Conservation (phyloP, 2,797 vertebrate species). For the Telmatherina bonti region DNA sequence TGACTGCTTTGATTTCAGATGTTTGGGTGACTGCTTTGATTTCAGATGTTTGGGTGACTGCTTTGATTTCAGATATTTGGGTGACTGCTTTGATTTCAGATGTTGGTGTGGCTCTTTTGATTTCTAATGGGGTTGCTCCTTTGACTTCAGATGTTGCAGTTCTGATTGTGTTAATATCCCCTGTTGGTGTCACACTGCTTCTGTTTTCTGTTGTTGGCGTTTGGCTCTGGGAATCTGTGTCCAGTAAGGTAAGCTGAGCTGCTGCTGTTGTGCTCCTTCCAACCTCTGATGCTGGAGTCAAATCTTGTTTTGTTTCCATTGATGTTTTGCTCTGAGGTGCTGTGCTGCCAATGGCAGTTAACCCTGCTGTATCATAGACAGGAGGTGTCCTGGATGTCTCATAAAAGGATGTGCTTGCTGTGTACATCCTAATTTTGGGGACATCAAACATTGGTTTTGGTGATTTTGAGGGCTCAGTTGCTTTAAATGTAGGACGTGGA, state of each 20-base stretch:
- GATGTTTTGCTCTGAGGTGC: constrained; percentile 65
- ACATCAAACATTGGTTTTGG: constrained; percentile 86
- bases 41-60: constrained; percentile 52
- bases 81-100: constrained; percentile 51
- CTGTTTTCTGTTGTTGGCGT: constrained; percentile 58
- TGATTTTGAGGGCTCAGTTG: constrained; percentile 73
- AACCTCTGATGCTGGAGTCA: constrained; percentile 37
- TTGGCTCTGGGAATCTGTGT: constrained; percentile 35
- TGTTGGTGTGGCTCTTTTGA: constrained; percentile 50
- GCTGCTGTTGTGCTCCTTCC: constrained; percentile 50
- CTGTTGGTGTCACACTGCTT: constrained; percentile 32
- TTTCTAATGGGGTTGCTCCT: constrained; percentile 31
- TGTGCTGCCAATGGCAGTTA: constrained; percentile 71
- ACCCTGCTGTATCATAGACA: constrained; percentile 73
- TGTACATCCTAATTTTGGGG: constrained; percentile 85
- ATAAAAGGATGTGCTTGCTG: constrained; percentile 79
- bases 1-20: constrained; percentile 43
- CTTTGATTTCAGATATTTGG: constrained; percentile 54
- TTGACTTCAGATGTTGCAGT: constrained; percentile 45
- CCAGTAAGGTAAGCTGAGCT: constrained; percentile 37
- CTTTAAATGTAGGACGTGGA: constrained; percentile 79
- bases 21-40: constrained; percentile 40
- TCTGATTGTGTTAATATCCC: constrained; percentile 37
- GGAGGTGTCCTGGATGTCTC: constrained; percentile 76
- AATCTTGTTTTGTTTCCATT: constrained; percentile 50